Percentiles rank a stretch among this genome's conserved stretches.
Conservation (phyloP, 2,888 invertebrate species). For the Lobophora halterata region DNA sequence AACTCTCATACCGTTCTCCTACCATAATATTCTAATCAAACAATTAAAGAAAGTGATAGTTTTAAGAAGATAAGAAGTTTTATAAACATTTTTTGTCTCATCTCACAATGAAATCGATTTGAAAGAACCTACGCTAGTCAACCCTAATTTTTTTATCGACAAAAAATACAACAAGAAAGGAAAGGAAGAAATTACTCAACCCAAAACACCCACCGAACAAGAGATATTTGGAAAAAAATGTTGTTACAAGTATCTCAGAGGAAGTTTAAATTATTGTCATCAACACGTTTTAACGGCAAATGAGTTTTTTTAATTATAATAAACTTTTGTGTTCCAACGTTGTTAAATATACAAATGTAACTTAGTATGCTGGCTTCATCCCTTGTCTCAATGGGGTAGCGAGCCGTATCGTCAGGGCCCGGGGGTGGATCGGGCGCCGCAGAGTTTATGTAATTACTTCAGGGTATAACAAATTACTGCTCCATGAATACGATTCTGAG, state of each 20-base stretch:
- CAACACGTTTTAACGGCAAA: constrained; percentile 31
- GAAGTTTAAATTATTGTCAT: constrained; percentile 42
- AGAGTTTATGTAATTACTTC: constrained; percentile 36
- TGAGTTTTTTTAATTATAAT: constrained; percentile 32
- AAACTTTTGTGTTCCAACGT: constrained; percentile 28
- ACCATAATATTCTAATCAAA: too few relatives aligned
- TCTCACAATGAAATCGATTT: constrained; percentile 11
- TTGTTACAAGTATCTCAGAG: constrained; percentile 42
- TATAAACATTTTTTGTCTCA: too few relatives aligned
- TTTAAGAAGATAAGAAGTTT: too few relatives aligned
- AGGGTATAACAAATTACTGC: constrained; percentile 44
- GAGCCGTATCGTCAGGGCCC: constrained; percentile 10
- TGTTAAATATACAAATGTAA: constrained; percentile 41
- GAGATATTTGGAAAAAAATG: constrained; percentile 29
- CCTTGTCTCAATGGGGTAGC: constrained; percentile 21
- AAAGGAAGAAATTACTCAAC: constrained; percentile 58
- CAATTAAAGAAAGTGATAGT: too few relatives aligned
- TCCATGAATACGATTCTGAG: constrained; percentile 41
- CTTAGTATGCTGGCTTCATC: constrained; percentile 31
- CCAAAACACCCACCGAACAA: too few relatives aligned
- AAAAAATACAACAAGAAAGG: too few relatives aligned
- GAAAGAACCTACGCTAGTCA: constrained; percentile 33
- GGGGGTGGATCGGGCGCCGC: constrained; percentile 21
- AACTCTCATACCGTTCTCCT: too few relatives aligned
- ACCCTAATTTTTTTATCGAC: constrained; percentile 29